Evolutionary conservation across 2,888 invertebrate species (phyloP).

Genomic region (Taenaris catops): DNA sequence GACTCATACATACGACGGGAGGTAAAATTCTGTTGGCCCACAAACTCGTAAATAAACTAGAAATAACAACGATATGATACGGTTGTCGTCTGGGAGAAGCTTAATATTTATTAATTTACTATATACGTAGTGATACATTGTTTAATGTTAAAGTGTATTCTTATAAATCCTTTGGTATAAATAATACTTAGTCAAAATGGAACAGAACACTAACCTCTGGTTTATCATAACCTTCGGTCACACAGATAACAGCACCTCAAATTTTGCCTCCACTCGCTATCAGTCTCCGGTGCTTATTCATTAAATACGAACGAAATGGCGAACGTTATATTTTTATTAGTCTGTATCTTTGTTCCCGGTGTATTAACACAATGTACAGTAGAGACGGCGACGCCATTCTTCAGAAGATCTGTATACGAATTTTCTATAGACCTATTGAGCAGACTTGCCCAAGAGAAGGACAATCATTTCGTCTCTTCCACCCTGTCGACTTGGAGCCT

Average conservation of each 20-base stretch:
- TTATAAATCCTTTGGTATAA: no score
- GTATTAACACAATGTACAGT: constrained; percentile 29
- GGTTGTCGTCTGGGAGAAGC: no score
- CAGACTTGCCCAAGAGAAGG: constrained; percentile 42
- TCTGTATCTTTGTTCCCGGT: constrained; percentile 26
- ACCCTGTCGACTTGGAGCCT: constrained; percentile 57
- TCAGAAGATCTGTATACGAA: constrained; percentile 34
- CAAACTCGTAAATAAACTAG: no score
- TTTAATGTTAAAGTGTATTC: background rate
- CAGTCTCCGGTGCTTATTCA: constrained; percentile 15
- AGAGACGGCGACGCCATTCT: constrained; percentile 23
- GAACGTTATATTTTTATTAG: constrained; percentile 20
- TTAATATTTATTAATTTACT: background rate
- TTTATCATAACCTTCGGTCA: constrained; percentile 18
- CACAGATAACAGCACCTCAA: constrained; percentile 19
- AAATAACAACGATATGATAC: no score
- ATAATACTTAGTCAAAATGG: constrained; percentile 3
- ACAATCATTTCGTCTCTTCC: constrained; percentile 56
- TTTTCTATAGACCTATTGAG: constrained; percentile 29
- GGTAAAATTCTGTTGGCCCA: no score
- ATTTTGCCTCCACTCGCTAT: constrained; percentile 5
- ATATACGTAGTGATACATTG: background rate
- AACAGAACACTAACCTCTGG: constrained; percentile 13
- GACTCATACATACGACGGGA: no score
- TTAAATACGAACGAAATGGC: constrained; percentile 26